These are phyloP conservation scores for Limnephilus lunatus DNA, from an alignment of 2,888 invertebrate species.

Conservation along the genomic window DNA sequence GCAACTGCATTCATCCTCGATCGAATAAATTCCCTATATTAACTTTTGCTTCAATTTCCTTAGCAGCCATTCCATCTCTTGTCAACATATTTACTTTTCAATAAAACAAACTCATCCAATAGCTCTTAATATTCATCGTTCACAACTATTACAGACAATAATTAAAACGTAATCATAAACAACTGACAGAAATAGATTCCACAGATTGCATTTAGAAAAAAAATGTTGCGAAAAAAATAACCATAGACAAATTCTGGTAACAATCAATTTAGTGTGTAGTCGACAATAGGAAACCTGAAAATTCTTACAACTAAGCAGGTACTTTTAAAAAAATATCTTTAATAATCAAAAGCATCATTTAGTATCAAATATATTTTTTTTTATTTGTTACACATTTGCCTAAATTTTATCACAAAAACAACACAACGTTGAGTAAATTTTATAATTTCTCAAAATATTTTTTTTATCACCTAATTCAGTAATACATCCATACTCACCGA, in stretches of 20 bases:
- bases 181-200: background rate
- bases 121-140: background rate
- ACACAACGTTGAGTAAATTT: background rate
- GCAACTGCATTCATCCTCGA: background rate
- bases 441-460: background rate
- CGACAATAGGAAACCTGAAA: constrained; percentile 10
- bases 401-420: background rate
- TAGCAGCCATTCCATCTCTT: background rate
- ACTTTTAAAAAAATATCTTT: constrained; percentile 3
- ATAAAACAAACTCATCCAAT: background rate
- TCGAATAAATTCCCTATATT: background rate
- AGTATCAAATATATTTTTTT: background rate
- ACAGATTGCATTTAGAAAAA: background rate
- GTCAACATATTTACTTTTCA: background rate
- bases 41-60: background rate
- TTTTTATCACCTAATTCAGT: constrained; percentile 51
- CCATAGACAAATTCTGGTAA: background rate
- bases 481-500: constrained; percentile 63
- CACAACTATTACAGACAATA: background rate
- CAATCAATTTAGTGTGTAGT: background rate
- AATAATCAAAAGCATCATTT: background rate
- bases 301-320: background rate
- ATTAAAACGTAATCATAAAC: background rate
- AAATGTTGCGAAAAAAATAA: background rate
- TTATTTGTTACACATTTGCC: background rate